Conservation (phyloP, 1,140 invertebrate genomes). For the Brachionus angularis region DNA sequence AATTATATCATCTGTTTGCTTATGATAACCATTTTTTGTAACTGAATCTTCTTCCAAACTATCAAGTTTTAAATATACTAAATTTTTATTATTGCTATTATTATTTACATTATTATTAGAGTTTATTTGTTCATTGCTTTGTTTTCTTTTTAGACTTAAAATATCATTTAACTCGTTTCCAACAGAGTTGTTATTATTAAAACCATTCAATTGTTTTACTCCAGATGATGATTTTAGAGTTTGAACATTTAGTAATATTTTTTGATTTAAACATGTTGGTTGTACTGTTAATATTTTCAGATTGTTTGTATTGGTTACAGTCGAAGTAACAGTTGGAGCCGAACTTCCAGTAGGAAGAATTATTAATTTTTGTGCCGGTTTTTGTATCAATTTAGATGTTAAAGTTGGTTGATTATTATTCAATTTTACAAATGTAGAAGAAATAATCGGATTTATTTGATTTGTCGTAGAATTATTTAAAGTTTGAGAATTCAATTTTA, state of each 20-base stretch:
- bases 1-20: too few relatives aligned
- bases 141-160: not conserved
- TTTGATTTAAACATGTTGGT: slow-evolving; percentile 2
- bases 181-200: too few relatives aligned
- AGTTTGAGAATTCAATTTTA: slow-evolving; percentile 1
- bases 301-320: slow-evolving; percentile 3
- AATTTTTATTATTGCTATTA: not conserved
- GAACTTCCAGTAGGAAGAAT: too few relatives aligned
- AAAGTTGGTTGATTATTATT: not conserved
- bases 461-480: not conserved
- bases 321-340: too few relatives aligned
- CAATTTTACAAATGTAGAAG: too few relatives aligned
- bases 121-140: too few relatives aligned
- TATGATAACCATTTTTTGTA: too few relatives aligned
- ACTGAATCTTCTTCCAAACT: slow-evolving; percentile 14
- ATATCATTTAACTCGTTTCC: too few relatives aligned
- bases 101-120: not conserved
- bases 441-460: not conserved
- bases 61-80: slow-evolving; percentile 16
- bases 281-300: slow-evolving; percentile 8
- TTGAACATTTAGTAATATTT: slow-evolving; percentile 22
- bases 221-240: not conserved
- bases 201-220: too few relatives aligned
- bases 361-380: slow-evolving; percentile 31
- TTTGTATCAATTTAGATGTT: too few relatives aligned